phyloP scores from a whole-genome alignment of 2,113 vertebrate species.

The Dasyurus viverrinus region DNA sequence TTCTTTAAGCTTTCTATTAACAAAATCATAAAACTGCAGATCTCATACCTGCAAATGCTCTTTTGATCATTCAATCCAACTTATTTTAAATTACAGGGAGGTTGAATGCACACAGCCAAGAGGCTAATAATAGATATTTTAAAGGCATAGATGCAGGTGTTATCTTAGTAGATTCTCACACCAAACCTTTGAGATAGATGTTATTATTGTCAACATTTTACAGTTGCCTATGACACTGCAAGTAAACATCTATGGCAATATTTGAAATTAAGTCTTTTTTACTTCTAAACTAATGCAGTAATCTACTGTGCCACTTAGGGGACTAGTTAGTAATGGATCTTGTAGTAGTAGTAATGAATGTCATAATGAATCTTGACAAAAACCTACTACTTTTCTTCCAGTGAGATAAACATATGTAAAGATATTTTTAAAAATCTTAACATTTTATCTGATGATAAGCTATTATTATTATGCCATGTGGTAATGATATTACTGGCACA shows the following conservation, averaged over 20 bases:
- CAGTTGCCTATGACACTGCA: background rate
- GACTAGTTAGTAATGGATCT: background rate
- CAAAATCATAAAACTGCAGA: background rate
- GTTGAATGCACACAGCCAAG: background rate
- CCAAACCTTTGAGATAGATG: background rate
- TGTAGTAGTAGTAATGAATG: background rate
- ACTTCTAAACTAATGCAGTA: background rate
- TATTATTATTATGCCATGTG: background rate
- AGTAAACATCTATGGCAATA: background rate
- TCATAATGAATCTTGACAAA: background rate
- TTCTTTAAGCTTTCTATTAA: background rate
- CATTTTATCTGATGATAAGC: background rate
- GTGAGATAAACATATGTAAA: background rate
- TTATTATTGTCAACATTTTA: background rate
- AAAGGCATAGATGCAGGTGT: background rate
- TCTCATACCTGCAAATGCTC: background rate
- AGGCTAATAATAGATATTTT: background rate
- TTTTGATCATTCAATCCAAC: background rate
- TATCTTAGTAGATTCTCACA: background rate
- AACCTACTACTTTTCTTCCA: background rate
- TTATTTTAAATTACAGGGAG: background rate
- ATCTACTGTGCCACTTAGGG: background rate
- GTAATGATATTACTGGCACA: background rate
- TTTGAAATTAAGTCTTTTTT: background rate
- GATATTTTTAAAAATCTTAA: background rate